Evolutionary conservation across 2,113 vertebrate genomes (phyloP).

Genomic region (Balaenoptera acutorostrata): DNA sequence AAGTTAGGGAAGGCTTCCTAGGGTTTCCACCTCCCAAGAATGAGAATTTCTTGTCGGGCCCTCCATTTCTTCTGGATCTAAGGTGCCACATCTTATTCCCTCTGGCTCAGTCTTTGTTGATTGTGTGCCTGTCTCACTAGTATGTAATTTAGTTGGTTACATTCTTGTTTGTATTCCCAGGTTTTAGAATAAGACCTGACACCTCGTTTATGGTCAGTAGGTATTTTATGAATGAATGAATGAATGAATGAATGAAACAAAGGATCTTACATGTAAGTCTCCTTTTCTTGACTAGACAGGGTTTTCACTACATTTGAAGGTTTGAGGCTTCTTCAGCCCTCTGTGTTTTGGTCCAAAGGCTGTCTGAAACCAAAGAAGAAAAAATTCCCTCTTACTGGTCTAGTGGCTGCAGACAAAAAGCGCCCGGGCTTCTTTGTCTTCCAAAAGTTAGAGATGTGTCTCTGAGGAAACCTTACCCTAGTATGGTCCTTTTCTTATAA

Average conservation of each 20-base stretch:
- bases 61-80: not conserved
- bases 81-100: not conserved
- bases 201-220: not conserved
- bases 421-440: not conserved
- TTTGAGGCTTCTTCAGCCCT: not conserved
- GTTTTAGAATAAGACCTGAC: not conserved
- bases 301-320: not conserved
- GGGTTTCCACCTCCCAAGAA: not conserved
- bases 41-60: not conserved
- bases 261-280: not conserved
- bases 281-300: not conserved
- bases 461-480: constrained; percentile 16
- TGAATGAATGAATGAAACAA: not conserved
- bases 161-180: not conserved
- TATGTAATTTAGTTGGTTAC: not conserved
- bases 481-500: not conserved
- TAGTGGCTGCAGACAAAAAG: not conserved
- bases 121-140: not conserved
- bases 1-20: not conserved
- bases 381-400: not conserved
- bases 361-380: constrained; percentile 5
- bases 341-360: not conserved
- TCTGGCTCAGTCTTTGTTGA: not conserved
- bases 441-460: not conserved
- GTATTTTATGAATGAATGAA: not conserved